Evolutionary conservation across 2,888 invertebrate species (phyloP), one percentile per base, ranked within the genome.

Genomic region (Pristionchus japonicus): DNA sequence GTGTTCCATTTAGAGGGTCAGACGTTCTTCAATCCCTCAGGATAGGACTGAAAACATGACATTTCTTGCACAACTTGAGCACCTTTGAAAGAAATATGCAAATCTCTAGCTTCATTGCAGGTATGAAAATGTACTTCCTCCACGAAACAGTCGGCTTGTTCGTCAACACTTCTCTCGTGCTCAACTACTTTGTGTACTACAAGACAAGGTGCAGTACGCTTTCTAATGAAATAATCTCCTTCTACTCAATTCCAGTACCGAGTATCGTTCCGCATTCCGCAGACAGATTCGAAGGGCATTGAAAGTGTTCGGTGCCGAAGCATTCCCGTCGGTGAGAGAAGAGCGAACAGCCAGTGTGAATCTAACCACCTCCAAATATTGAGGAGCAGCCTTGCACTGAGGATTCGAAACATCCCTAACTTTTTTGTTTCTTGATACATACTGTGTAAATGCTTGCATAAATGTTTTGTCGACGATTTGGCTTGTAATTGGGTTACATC

Each of bases 91-190:
- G n/a, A n/a, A n/a, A n/a, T n/a, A n/a, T n/a, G n/a, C n/a, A n/a
- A n/a, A n/a, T n/a, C n/a, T n/a, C n/a, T n/a, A n/a, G n/a, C 1
- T 40, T 17, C 11, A 4, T 23, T 40, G n/a, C 61, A 85, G 85
- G 85, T 9, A 57, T 85, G 61, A 31, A 85, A 31, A 85, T 85
- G 85, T 85, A 64, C 43, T 40, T 85, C 31, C 27, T 40, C 0
- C 85, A 85, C 85, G 85, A 85, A n/a, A 15, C 47, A 9, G 85
- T 64, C n/a, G 85, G 85, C 7, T 40, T 85, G 2, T 85, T 85
- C 64, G 85, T 85, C 85, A 85, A 85, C 43, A 43, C 64, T 40
- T 85, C 85, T 1, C 40, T 85, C 37, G 85, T 40, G 20, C 27
- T 47, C 85, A 85, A 85, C 31, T 85, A 85, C 23, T 23, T 85